A percentile compares a stretch with the other conserved stretches of the same genome.
Conservation (phyloP, 2,113 vertebrate species). For the Cephalopterus ornatus region DNA sequence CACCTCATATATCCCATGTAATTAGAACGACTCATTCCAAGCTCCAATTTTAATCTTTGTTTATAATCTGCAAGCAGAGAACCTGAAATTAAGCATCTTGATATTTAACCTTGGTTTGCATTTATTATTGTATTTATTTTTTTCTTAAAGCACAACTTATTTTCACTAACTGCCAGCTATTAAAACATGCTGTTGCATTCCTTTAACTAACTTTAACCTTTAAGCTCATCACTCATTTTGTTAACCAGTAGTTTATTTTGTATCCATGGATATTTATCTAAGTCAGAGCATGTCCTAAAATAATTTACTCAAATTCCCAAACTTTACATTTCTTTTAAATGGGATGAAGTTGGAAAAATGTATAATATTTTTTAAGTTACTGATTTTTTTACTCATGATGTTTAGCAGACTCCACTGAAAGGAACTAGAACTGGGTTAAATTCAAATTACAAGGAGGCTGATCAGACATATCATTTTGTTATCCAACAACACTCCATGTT, state of each 20-base stretch:
- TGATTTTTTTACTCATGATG: neutral
- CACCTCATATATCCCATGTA: neutral
- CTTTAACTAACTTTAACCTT: neutral
- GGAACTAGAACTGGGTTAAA: neutral
- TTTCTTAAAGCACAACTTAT: neutral
- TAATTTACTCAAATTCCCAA: neutral
- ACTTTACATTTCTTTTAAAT: neutral
- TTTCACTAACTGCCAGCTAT: neutral
- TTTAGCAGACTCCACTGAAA: neutral
- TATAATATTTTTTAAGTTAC: neutral
- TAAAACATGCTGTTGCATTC: neutral
- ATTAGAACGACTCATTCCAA: neutral
- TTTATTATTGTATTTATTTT: neutral
- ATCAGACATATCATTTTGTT: neutral
- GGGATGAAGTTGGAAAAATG: neutral
- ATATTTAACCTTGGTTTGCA: neutral
- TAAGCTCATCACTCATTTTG: neutral
- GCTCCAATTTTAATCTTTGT: neutral
- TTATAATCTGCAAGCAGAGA: neutral
- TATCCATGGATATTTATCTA: neutral
- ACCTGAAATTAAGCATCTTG: neutral
- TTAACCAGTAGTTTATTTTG: neutral
- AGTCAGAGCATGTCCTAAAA: neutral
- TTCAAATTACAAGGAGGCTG: neutral
- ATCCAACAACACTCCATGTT: neutral